Evolutionary conservation across 2,113 vertebrate genomes (phyloP).

Genomic region (Xenopus laevis): DNA sequence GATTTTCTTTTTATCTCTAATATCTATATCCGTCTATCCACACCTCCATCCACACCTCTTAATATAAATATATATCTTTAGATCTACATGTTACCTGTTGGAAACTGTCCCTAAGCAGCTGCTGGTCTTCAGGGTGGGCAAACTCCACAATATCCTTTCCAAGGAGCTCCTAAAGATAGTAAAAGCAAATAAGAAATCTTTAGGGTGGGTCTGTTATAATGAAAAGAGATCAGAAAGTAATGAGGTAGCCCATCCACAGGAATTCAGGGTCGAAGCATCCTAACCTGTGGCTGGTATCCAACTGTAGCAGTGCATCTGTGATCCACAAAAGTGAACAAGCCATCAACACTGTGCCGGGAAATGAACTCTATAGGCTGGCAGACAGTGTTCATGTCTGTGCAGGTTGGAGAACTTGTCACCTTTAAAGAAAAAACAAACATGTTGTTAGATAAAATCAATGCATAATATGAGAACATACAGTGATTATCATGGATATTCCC

Average conservation of each 20-base stretch:
- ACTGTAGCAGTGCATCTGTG: conserved; percentile 86
- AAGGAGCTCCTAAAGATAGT: conserved; percentile 77
- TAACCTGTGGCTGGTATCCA: conserved; percentile 92
- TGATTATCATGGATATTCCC: no score
- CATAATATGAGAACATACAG: no score
- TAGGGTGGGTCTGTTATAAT: no score
- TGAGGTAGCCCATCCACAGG: no score
- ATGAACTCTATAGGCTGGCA: conserved; percentile 92
- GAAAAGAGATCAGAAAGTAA: no score
- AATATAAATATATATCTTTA: neutral
- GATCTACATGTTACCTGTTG: conserved; percentile 76
- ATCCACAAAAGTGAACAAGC: conserved; percentile 91
- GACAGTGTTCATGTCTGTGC: conserved; percentile 76
- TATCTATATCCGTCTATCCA: no score
- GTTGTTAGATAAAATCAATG: fast-evolving
- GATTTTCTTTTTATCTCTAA: no score
- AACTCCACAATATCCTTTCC: conserved; percentile 93
- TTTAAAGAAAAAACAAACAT: conserved; percentile 45
- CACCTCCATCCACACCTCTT: no score
- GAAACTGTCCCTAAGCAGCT: conserved; percentile 89
- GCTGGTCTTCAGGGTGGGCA: conserved; percentile 89
- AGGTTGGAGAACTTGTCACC: conserved; percentile 90
- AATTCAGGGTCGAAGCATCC: neutral
- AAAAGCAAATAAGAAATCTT: conserved; percentile 11
- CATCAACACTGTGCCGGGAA: conserved; percentile 87